These are phyloP conservation scores for Heterodera carotae DNA, from an alignment of 1,140 invertebrate genomes.

Conservation along the genomic window DNA sequence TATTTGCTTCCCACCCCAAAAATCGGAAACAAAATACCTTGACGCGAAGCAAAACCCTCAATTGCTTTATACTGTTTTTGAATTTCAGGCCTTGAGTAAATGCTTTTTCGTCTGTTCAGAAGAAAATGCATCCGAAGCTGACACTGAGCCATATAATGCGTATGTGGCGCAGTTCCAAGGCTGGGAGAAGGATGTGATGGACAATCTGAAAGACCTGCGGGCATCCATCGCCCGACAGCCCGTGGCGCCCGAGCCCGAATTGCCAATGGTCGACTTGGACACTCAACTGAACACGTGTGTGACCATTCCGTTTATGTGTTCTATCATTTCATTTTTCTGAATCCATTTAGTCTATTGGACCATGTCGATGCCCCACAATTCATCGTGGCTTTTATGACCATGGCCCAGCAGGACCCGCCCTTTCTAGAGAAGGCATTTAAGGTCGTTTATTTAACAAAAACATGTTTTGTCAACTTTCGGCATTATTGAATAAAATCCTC, in stretches of 20 bases:
- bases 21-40: too few relatives aligned
- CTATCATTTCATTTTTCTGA: not conserved
- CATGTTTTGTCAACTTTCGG: too few relatives aligned
- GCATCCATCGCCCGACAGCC: slow-evolving; percentile 31
- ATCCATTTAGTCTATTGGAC: slow-evolving; percentile 5
- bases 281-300: slow-evolving; percentile 28
- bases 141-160: slow-evolving; percentile 4
- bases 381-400: slow-evolving; percentile 35
- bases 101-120: slow-evolving; percentile 9
- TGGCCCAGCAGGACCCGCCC: slow-evolving; percentile 41
- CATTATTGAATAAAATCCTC: too few relatives aligned
- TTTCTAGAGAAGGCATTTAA: slow-evolving; percentile 44
- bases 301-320: not conserved
- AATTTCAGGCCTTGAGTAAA: too few relatives aligned
- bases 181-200: slow-evolving; percentile 47
- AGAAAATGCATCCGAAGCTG: slow-evolving; percentile 19
- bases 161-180: slow-evolving; percentile 43
- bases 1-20: too few relatives aligned
- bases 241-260: slow-evolving; percentile 22
- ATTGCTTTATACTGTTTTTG: too few relatives aligned
- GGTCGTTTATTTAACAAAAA: slow-evolving; percentile 6
- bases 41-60: too few relatives aligned
- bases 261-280: slow-evolving; percentile 47
- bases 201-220: slow-evolving; percentile 36
- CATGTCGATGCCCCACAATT: slow-evolving; percentile 27